Evolutionary conservation across 2,797 vertebrate genomes (phyloP), one percentile per base, ranked within the genome.

Genomic region (Enteromius paludinosus): DNA sequence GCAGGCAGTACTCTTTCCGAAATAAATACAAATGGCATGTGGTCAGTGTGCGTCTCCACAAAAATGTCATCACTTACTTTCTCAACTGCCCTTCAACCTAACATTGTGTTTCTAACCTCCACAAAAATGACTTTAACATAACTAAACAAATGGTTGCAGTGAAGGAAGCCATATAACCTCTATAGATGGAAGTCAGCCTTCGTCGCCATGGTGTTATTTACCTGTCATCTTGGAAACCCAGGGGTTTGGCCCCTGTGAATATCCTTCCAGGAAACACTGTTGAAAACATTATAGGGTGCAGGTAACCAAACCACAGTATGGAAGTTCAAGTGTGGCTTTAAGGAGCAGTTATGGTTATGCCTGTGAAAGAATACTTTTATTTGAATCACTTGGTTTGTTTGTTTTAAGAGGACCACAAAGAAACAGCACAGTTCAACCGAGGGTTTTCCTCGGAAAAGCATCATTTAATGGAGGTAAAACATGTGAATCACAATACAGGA

Each of bases 231-330:
- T 41, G 70, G 76, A 81, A 68, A 84, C 64, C 49, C 45, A 66
- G 59, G 79, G 72, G 49, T 65, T 85, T 84, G 64, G 68, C 77
- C 41, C 38, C 28, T 47, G 14, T 33, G 59, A 82, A 64, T 47
- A 70, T 83, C 28, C 49, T 71, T 54, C 30, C 76, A 84, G 82
- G 52, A 82, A 86, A 66, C 23, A 15, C 82, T 87, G 85, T 75
- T 79, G 76, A 86, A 84, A 68, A 84, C 75, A 87, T 87, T 78
- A 87, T 56, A 78, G 30, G n/a, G 49, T 68, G 54, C 45, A 78
- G 59, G 61, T 81, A 82, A 82, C 74, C 84, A 78, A 84, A 83
- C 81, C 72, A 72, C 74, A 81, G 71, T 54, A 69, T 35, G 41
- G 41, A 61, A 47, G 18, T 45, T 74, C n/a, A 65, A 52, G 43